Evolutionary conservation across 1,140 invertebrate genomes (phyloP), one percentile per base, ranked within the genome.

Genomic region (Medauroidea extradentata): DNA sequence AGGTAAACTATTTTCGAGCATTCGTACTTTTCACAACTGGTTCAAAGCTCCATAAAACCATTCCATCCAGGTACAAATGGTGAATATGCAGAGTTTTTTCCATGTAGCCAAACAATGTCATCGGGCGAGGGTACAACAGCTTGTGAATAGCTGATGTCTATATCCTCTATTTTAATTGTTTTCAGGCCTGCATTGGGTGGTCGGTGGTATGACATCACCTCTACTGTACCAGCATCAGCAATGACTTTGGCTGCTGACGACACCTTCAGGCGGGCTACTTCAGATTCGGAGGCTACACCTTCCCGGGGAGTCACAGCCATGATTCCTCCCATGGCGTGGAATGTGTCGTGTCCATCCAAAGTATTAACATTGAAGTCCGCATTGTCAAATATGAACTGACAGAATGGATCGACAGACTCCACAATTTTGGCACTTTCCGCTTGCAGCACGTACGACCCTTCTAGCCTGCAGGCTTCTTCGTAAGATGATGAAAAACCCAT

Each of bases 321-420:
- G 18, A 67, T 67, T 11, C 64, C 63, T 19, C 64, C 69, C 69
- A 70, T 70, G 13, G 29, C 42, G 54, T 71, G 69, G 52, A 71
- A 67, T 38, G 69, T 68, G 42, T 63, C 59, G 16, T 53, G 24
- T n/a, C 66, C 66, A 59, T 68, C 65, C 23, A 70, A 25, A 34
- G 67, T 70, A 23, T 58, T 38, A 7, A 52, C 52, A 57, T 70
- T 69, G 48, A 63, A 56, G 57, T 70, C 29, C 5, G 29, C 29
- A 34, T 34, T 34, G 29, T 34, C 4, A 7, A 34, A 11, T 34
- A 34, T 34, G 64, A 23, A 67, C 66, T 49, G 67, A 53, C 63
- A 53, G 56, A 70, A 70, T 61, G 67, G 67, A 53, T 43, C 58
- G 51, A 64, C 65, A 41, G 61, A 52, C 18, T 59, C n/a, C 21